Evolutionary conservation across 2,113 vertebrate genomes (phyloP).

Genomic region (Barnardius zonarius): DNA sequence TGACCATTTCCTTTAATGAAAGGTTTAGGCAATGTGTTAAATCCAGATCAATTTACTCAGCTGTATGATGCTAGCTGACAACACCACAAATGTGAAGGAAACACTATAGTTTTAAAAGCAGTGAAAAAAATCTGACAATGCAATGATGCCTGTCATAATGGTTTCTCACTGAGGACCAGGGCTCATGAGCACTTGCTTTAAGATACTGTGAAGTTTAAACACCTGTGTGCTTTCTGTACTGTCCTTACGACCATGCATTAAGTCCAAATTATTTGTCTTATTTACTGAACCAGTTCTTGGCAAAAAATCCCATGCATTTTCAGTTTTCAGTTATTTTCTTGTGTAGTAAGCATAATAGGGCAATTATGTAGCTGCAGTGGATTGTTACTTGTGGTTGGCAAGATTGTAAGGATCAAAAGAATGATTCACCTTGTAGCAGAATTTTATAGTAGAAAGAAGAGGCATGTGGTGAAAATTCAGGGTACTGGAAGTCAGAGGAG

Average conservation of each 20-base stretch:
- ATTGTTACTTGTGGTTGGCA: neutral
- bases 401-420: neutral
- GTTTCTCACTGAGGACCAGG: neutral
- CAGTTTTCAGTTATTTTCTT: neutral
- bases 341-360: neutral
- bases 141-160: neutral
- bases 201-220: neutral
- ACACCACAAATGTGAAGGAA: neutral
- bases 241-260: neutral
- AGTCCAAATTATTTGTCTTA: neutral
- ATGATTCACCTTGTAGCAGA: neutral
- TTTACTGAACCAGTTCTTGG: neutral
- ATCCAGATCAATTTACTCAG: neutral
- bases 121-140: neutral
- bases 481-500: rapidly evolving
- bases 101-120: neutral
- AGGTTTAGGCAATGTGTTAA: neutral
- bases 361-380: neutral
- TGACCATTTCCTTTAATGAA: neutral
- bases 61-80: neutral
- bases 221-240: neutral
- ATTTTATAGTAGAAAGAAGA: neutral
- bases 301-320: neutral
- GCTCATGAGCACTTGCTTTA: neutral
- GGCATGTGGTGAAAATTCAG: neutral